Evolutionary conservation across 2,113 vertebrate species (phyloP).

Genomic region (Sylvia atricapilla): DNA sequence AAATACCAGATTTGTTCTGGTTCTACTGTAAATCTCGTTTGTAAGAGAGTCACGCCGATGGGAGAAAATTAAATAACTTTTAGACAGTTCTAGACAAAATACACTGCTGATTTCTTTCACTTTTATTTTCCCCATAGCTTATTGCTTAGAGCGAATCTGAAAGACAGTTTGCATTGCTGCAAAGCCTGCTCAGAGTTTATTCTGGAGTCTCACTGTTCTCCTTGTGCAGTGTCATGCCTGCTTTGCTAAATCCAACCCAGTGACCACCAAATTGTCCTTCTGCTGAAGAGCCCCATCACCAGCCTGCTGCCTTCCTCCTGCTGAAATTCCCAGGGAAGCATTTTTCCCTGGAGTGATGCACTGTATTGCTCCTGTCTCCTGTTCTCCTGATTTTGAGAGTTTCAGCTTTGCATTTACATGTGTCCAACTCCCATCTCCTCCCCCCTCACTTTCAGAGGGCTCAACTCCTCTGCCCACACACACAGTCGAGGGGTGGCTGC

Average conservation of each 20-base stretch:
- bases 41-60: rapidly evolving
- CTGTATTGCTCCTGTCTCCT: not conserved
- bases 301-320: not conserved
- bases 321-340: not conserved
- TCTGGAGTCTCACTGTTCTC: not conserved
- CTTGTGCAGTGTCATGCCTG: not conserved
- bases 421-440: not conserved
- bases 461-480: not conserved
- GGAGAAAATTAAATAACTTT: not conserved
- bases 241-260: not conserved
- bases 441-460: not conserved
- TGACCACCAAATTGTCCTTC: not conserved
- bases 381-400: not conserved
- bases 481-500: rapidly evolving
- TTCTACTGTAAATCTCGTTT: not conserved
- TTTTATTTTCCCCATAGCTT: conserved; percentile 20
- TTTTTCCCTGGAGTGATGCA: not conserved
- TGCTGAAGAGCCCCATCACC: not conserved
- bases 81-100: not conserved
- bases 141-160: not conserved
- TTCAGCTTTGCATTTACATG: not conserved
- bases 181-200: not conserved
- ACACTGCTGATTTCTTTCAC: not conserved
- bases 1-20: not conserved
- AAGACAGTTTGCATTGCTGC: not conserved